Conservation (phyloP, 2,113 vertebrate genomes). For the Platycercus adscitus region DNA sequence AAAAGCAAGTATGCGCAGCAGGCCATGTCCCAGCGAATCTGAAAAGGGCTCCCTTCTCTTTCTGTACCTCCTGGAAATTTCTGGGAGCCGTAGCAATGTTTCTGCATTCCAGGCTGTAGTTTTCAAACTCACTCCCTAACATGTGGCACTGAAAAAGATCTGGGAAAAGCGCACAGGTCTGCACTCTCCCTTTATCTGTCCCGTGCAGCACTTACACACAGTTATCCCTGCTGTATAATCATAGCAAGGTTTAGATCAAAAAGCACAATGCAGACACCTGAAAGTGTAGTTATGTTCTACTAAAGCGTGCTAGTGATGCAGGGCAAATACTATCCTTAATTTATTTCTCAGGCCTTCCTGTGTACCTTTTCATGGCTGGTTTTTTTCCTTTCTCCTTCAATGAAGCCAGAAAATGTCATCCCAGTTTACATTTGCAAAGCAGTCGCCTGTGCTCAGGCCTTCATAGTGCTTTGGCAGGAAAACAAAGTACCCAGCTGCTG, state of each 20-base stretch:
- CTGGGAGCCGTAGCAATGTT: background rate
- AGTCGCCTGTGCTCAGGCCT: background rate
- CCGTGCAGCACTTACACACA: background rate
- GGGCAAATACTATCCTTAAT: background rate
- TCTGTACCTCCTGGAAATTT: constrained; percentile 1
- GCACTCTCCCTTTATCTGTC: background rate
- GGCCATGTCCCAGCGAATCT: background rate
- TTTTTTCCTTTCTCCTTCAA: background rate
- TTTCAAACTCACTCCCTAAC: background rate
- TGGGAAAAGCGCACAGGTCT: background rate
- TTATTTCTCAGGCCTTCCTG: background rate
- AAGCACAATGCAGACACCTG: background rate
- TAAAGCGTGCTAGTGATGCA: background rate
- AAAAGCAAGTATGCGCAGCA: constrained; percentile 12
- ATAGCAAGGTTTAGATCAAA: background rate
- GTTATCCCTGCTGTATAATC: background rate
- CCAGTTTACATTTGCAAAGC: background rate
- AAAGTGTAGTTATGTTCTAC: background rate
- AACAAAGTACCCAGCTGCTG: background rate
- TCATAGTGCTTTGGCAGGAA: constrained; percentile 1
- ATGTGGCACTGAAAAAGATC: background rate
- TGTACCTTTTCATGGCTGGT: background rate
- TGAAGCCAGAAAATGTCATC: background rate
- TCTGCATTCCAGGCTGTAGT: background rate
- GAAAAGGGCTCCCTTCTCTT: constrained; percentile 5